Base-by-base conservation (phyloP, 2,113 vertebrate genomes). In the Odontophorus gujanensis region DNA sequence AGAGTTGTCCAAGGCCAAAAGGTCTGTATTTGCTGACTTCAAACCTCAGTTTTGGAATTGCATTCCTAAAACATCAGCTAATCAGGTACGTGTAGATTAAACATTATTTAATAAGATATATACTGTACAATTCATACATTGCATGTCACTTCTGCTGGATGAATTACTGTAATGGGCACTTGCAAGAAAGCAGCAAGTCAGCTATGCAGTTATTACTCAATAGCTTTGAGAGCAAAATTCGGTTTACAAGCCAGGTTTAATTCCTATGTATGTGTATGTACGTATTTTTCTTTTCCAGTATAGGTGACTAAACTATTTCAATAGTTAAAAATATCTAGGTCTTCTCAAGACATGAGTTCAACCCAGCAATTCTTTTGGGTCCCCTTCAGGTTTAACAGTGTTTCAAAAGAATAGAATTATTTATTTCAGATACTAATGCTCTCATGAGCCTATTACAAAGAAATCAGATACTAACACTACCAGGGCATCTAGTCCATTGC, bases 141-240 rank as follows among this genome's bases (percentile, higher is more conserved):
- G 30, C 63, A 42, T 1, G 0, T 40, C 50, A 19, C 14, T 85
- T 74, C 9, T 59, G 13, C 1, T 0, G 26, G 59, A 91, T 84
- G 6, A 71, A 50, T 24, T 80, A 59, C 26, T 83, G 16, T 57
- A 68, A 86, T 90, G 45, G 22, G 13, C 24, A n/a, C n/a, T 75
- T 75, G 32, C 69, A 90, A 24, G 53, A 90, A 90, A 25, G 22
- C 34, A 87, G 22, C 34, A 87, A 78, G 43, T 36, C 78, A 80
- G 17, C 38, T 59, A 4, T 15, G 5, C 1, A 69, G 34, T 48
- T 85, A 53, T 14, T 69, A 66, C 32, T 89, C 50, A 66, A 53
- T 3, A 72, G 21, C 48, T 88, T 86, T 47, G 63, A 67, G 14
- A 81, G 18, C 3, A 90, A 34, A 69, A 87, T 80, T 65, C 43